phyloP scores from a whole-genome alignment of 1,140 invertebrate species.

The Drosophila saltans region DNA sequence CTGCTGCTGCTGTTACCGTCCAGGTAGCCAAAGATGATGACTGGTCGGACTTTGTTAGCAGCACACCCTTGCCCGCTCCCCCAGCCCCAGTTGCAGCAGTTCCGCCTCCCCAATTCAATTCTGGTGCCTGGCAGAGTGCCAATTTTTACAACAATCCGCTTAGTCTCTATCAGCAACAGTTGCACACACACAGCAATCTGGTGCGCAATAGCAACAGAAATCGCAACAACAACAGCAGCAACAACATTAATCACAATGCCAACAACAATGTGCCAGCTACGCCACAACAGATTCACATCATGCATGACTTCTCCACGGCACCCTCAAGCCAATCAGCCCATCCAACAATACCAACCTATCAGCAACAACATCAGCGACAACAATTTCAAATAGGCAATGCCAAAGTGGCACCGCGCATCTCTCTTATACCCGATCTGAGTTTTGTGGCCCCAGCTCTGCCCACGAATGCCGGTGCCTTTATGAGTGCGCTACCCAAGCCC shows the following conservation, averaged over 20 bases:
- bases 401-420: slow-evolving; percentile 83
- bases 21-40: slow-evolving; percentile 84
- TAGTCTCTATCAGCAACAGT: slow-evolving; percentile 69
- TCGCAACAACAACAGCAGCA: slow-evolving; percentile 26
- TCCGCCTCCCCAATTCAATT: slow-evolving; percentile 70
- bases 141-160: slow-evolving; percentile 82
- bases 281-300: slow-evolving; percentile 76
- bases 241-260: slow-evolving; percentile 41
- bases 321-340: slow-evolving; percentile 43
- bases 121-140: slow-evolving; percentile 78
- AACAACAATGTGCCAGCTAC: slow-evolving; percentile 56
- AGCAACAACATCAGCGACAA: slow-evolving; percentile 64
- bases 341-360: slow-evolving; percentile 48
- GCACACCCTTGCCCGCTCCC: slow-evolving; percentile 70
- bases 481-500: slow-evolving; percentile 70
- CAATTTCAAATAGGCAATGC: slow-evolving; percentile 74
- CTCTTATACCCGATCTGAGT: slow-evolving; percentile 83
- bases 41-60: slow-evolving; percentile 87
- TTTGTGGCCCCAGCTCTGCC: slow-evolving; percentile 83
- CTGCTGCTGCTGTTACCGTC: slow-evolving; percentile 5
- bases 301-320: slow-evolving; percentile 79
- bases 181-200: slow-evolving; percentile 61
- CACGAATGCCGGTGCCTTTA: slow-evolving; percentile 71
- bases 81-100: background rate
- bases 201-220: slow-evolving; percentile 38